phyloP scores from a whole-genome alignment of 2,797 vertebrate genomes.

The Sebastiscus tertius region DNA sequence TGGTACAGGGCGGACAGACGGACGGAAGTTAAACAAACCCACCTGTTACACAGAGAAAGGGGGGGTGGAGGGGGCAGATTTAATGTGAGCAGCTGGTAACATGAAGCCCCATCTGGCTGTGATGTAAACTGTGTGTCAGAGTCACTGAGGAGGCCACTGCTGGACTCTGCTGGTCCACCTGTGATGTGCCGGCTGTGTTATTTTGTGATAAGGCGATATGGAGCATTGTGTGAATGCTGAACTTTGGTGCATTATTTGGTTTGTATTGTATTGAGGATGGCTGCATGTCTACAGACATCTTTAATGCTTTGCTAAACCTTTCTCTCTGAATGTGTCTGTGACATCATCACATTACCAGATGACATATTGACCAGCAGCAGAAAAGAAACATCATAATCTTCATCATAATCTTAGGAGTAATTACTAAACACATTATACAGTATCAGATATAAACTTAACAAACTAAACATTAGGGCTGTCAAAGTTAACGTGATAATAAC shows the following conservation, averaged over 20 bases:
- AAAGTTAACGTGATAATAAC: no score
- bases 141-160: conserved; percentile 23
- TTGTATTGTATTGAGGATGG: neutral
- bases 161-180: neutral
- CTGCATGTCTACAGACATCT: conserved; percentile 60
- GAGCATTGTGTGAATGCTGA: neutral
- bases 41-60: conserved; percentile 81
- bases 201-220: neutral
- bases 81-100: conserved; percentile 75
- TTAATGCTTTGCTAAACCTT: conserved; percentile 36
- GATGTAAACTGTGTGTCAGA: conserved; percentile 59
- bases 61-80: neutral
- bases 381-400: neutral
- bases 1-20: conserved; percentile 95
- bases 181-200: neutral
- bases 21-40: conserved; percentile 98
- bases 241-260: neutral
- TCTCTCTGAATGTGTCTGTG: conserved; percentile 10
- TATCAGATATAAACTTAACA: neutral
- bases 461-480: neutral
- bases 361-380: neutral
- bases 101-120: conserved; percentile 74
- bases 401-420: neutral
- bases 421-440: neutral
- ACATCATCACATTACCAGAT: neutral